Evolutionary conservation across 2,113 vertebrate genomes (phyloP).

Genomic region (Sander vitreus): DNA sequence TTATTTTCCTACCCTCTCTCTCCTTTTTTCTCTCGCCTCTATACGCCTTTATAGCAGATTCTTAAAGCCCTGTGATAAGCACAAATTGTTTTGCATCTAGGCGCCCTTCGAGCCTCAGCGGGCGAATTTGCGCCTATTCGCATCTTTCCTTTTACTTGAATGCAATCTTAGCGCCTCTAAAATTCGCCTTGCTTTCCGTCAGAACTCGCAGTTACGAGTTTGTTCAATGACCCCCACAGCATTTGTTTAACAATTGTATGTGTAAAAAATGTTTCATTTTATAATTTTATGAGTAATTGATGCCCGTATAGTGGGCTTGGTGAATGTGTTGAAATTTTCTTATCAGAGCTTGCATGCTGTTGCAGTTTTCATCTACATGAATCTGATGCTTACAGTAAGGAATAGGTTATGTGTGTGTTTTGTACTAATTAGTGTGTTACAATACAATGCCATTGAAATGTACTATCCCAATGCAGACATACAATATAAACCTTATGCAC

Average conservation of each 20-base stretch:
- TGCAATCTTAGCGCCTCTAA: background rate
- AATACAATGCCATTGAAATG: background rate
- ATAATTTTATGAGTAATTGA: background rate
- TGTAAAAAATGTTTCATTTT: background rate
- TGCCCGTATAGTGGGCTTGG: background rate
- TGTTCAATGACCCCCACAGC: background rate
- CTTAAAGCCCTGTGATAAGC: background rate
- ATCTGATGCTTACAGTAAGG: background rate
- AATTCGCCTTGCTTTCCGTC: background rate
- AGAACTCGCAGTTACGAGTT: background rate
- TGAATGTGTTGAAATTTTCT: background rate
- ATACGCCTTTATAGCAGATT: background rate
- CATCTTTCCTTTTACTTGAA: background rate
- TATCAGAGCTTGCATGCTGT: background rate
- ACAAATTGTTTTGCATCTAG: background rate
- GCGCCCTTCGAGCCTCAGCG: background rate
- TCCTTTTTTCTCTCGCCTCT: background rate
- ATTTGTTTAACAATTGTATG: background rate
- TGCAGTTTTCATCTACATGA: background rate
- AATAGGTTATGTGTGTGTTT: background rate
- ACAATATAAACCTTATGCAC: background rate
- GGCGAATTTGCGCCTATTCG: background rate
- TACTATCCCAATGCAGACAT: background rate
- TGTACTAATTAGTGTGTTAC: background rate
- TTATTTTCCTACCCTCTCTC: background rate